phyloP scores from a whole-genome alignment of 2,797 vertebrate species.

The Moxostoma hubbsi region DNA sequence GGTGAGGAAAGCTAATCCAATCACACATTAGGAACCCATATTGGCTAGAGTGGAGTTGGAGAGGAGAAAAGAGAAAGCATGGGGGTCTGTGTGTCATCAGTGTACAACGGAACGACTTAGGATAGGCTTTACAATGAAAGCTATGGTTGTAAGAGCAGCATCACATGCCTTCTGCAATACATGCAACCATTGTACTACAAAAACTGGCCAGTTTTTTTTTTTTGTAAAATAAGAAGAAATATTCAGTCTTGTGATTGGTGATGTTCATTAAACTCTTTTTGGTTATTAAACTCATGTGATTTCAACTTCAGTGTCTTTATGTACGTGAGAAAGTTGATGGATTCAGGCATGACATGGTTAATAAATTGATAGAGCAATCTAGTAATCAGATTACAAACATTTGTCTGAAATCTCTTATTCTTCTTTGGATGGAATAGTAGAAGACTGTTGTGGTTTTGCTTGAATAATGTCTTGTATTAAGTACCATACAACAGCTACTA shows the following conservation, averaged over 20 bases:
- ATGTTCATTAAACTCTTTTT: neutral
- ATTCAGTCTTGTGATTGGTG: neutral
- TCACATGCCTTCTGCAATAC: constrained; percentile 32
- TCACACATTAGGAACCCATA: constrained; percentile 73
- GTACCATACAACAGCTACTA: neutral
- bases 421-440: neutral
- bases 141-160: constrained; percentile 8
- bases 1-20: constrained; percentile 72
- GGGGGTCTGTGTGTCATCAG: constrained; percentile 58
- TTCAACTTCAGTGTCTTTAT: neutral
- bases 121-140: constrained; percentile 27
- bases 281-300: constrained; percentile 12
- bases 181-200: constrained; percentile 13
- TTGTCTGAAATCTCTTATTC: neutral
- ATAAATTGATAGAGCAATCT: neutral
- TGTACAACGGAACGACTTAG: neutral
- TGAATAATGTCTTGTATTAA: neutral
- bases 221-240: neutral
- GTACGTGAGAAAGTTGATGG: constrained; percentile 10
- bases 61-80: constrained; percentile 9
- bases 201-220: neutral
- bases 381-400: constrained; percentile 7
- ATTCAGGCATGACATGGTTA: constrained; percentile 1
- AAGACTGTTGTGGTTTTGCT: neutral
- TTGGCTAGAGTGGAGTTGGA: constrained; percentile 43